Evolutionary conservation across 2,888 invertebrate genomes (phyloP).

Genomic region (Sialis lutaria): DNA sequence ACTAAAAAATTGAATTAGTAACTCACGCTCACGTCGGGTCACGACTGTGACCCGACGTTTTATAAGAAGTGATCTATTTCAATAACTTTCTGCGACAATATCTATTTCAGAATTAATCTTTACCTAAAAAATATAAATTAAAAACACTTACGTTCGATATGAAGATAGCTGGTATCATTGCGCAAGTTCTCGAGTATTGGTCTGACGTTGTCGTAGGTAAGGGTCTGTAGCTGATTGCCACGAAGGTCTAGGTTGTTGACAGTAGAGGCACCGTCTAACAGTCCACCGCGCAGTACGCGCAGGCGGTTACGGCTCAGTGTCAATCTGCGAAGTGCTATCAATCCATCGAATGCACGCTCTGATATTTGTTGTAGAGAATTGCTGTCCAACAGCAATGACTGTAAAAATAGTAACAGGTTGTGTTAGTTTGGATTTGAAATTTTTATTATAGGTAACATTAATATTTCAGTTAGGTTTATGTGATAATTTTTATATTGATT

Average conservation of each 20-base stretch:
- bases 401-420: conserved; percentile 8
- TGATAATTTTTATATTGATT: background rate
- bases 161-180: conserved; percentile 54
- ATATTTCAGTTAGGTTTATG: background rate
- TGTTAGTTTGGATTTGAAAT: background rate
- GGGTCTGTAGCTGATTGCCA: conserved; percentile 56
- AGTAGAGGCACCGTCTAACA: conserved; percentile 55
- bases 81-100: too few relatives aligned
- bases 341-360: conserved; percentile 58
- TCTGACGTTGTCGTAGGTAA: conserved; percentile 58
- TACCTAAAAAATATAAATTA: background rate
- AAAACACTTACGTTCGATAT: conserved; percentile 51
- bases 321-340: conserved; percentile 52
- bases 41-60: too few relatives aligned
- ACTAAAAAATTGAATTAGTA: too few relatives aligned
- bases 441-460: background rate
- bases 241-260: conserved; percentile 59
- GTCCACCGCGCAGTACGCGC: conserved; percentile 46
- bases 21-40: too few relatives aligned
- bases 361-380: conserved; percentile 45
- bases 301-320: conserved; percentile 63
- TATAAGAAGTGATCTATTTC: too few relatives aligned
- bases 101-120: too few relatives aligned
- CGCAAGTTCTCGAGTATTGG: conserved; percentile 64
- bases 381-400: conserved; percentile 23